phyloP scores from a whole-genome alignment of 2,113 vertebrate genomes.

The Diglossa brunneiventris region DNA sequence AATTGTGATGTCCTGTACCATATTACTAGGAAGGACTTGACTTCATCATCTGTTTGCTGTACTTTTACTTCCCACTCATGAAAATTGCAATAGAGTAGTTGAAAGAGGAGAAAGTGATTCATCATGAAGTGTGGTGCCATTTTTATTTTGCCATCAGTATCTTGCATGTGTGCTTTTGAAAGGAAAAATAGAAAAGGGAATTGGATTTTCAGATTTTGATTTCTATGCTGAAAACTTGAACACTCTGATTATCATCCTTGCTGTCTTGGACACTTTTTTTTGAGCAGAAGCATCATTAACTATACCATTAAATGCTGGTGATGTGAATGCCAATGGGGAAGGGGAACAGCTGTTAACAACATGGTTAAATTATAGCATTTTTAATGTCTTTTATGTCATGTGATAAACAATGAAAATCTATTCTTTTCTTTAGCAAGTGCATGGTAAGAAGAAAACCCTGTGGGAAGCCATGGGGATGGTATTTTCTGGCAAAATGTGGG shows the following conservation, averaged over 20 bases:
- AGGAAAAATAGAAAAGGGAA: not conserved
- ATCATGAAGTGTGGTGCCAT: not conserved
- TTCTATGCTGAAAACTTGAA: not conserved
- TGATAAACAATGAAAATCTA: not conserved
- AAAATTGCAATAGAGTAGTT: not conserved
- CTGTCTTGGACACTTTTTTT: not conserved
- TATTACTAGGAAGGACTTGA: not conserved
- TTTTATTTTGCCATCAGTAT: constrained; percentile 5
- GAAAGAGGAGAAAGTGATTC: not conserved
- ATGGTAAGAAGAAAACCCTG: not conserved
- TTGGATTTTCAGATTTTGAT: not conserved
- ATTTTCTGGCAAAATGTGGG: not conserved
- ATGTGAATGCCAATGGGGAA: not conserved
- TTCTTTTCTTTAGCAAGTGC: not conserved
- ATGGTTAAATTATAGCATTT: not conserved
- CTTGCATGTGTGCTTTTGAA: not conserved
- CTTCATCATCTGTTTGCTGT: constrained; percentile 13
- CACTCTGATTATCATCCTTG: not conserved
- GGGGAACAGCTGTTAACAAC: not conserved
- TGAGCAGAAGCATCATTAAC: not conserved
- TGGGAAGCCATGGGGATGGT: not conserved
- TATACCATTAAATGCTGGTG: not conserved
- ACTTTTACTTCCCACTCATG: constrained; percentile 33
- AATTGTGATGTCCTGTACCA: not conserved
- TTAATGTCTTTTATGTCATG: not conserved